Conservation (phyloP, 2,113 vertebrate genomes). For the Gasterosteus aculeatus region DNA sequence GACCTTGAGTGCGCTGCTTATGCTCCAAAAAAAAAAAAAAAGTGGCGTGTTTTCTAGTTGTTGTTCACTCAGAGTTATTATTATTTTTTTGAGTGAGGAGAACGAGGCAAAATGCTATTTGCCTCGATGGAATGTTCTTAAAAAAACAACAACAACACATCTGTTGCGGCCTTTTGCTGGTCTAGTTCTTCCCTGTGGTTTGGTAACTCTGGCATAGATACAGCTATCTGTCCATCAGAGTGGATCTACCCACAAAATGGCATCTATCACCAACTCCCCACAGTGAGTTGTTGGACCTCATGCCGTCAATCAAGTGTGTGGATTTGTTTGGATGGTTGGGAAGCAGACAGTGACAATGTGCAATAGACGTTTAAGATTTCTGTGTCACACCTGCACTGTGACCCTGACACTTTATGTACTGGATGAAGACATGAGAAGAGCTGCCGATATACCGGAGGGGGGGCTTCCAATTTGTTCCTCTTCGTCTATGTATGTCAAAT, state of each 20-base stretch:
- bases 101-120: constrained; percentile 23
- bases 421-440: background rate
- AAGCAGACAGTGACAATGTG: background rate
- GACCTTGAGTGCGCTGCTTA: constrained; percentile 50
- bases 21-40: constrained; percentile 4
- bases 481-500: too few species aligned
- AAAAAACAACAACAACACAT: background rate
- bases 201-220: background rate
- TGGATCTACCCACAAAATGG: background rate
- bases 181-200: constrained; percentile 17
- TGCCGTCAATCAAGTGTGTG: background rate
- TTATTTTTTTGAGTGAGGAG: constrained; percentile 3
- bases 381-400: background rate
- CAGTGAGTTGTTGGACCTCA: background rate
- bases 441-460: too few species aligned
- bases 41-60: constrained; percentile 32
- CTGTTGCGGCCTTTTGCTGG: constrained; percentile 11
- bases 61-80: constrained; percentile 31
- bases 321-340: background rate
- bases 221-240: constrained; percentile 6
- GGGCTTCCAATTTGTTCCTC: background rate
- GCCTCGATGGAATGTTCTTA: background rate
- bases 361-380: background rate
- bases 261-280: background rate
- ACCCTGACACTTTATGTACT: background rate